Base-by-base conservation (phyloP, 2,888 invertebrate species). In the Chromoteleia sp. region DNA sequence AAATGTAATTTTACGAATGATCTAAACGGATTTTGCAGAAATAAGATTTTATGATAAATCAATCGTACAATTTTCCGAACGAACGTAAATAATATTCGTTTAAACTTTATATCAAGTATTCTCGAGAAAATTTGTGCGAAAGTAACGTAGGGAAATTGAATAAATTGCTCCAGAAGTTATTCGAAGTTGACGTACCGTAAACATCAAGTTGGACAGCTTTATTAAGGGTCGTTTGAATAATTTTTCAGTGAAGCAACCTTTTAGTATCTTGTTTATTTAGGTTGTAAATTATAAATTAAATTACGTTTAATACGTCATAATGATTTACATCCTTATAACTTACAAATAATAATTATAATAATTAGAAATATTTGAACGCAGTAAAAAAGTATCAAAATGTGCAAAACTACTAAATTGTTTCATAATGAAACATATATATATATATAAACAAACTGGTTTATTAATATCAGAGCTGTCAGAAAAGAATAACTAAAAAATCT, bases 21-120 rank as follows among this genome's bases (percentile, higher is more conserved):
- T 50, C 2, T 29, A 50, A 50, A 29, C 10, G 6, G 7, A 29
- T 29, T 50, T 29, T 29, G 12, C 8, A 25, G 15, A 19, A 59
- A 59, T 10, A 2, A 8, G n/a, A 29, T 59, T 59, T 41, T 21
- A 6, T 8, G 29, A 7, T 43, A 59, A 59, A 59, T 29, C 19
- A 43, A 36, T 43, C 29, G 14, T 29, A 10, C 39, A 19, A 19
- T 36, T 39, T 59, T 14, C 36, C n/a, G 17, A 14, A 12, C 36
- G 19, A 54, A 3, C 39, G 8, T 58, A 25, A 41, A 17, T 14
- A 58, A 39, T 39, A 33, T 58, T 58, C 17, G 21, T 12, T 39
- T 56, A 33, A 30, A n/a, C 17, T 56, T 56, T 56, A 17, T 39
- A 58, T 58, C 12, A 12, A 58, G 8, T 39, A 8, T 39, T 39